phyloP scores from a whole-genome alignment of 2,113 vertebrate genomes.

The Nothoprocta perdicaria region DNA sequence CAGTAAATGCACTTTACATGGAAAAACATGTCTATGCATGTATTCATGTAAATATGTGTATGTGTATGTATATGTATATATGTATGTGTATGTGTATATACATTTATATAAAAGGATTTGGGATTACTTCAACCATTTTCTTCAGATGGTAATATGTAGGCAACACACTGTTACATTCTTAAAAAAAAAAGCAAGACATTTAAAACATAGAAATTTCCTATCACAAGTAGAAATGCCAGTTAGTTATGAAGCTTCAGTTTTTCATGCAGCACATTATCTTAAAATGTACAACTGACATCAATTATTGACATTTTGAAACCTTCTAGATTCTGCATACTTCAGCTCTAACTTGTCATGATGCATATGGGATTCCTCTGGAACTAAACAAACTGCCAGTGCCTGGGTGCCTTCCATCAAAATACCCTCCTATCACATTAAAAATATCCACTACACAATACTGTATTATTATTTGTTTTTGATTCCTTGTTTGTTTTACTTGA shows the following conservation, averaged over 20 bases:
- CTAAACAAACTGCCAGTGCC: background rate
- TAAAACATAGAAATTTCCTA: background rate
- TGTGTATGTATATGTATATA: too few relatives aligned
- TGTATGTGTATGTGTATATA: too few relatives aligned
- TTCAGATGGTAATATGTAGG: background rate
- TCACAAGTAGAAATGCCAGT: background rate
- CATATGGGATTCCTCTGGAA: background rate
- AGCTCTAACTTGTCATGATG: background rate
- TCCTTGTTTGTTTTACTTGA: too few relatives aligned
- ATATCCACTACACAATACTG: background rate
- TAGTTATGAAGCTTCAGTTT: background rate
- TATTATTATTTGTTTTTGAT: background rate
- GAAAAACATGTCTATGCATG: background rate
- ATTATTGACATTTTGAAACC: background rate
- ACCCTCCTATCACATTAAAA: background rate
- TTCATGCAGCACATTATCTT: background rate
- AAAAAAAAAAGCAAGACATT: background rate
- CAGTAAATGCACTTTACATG: background rate
- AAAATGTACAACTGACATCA: background rate
- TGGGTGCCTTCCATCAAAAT: background rate
- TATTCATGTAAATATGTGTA: too few relatives aligned
- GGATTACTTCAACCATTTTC: accelerated
- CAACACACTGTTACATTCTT: background rate
- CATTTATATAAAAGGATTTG: background rate
- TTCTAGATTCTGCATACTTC: background rate